These are phyloP conservation scores for Cheilosia vulpina DNA, from an alignment of 2,888 invertebrate genomes.

Conservation along the genomic window DNA sequence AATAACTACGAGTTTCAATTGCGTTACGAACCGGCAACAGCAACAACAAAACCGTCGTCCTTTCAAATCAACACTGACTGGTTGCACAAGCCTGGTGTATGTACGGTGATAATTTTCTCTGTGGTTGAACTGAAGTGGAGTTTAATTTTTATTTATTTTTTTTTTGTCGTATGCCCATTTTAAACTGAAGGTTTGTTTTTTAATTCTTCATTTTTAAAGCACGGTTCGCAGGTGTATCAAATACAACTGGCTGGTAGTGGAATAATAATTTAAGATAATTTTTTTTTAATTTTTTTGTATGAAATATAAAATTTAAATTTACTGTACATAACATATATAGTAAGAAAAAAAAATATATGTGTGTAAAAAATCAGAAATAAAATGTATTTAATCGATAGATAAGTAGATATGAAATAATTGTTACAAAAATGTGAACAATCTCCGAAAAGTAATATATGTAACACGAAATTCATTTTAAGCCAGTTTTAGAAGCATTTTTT, in stretches of 20 bases:
- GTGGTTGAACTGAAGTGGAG: conserved; percentile 16
- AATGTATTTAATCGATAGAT: conserved; percentile 34
- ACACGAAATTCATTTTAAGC: too few relatives aligned
- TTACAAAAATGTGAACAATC: conserved; percentile 9
- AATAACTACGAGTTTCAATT: conserved; percentile 48
- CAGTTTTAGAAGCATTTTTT: too few relatives aligned
- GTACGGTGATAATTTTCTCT: conserved; percentile 69
- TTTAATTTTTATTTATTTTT: conserved; percentile 28
- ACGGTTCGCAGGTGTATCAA: neutral
- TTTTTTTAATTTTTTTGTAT: conserved; percentile 22
- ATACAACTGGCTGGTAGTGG: conserved; percentile 15
- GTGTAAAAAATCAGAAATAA: conserved; percentile 4
- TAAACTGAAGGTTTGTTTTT: conserved; percentile 4
- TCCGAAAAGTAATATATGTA: too few relatives aligned
- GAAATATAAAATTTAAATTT: conserved; percentile 17
- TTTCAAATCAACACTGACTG: conserved; percentile 55
- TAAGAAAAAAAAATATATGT: neutral
- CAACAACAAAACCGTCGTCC: conserved; percentile 43
- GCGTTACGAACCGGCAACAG: conserved; percentile 42
- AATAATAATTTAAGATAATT: conserved; percentile 11
- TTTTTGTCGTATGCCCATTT: conserved; percentile 20
- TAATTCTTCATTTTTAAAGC: neutral
- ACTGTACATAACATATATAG: conserved; percentile 55
- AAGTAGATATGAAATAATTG: conserved; percentile 68
- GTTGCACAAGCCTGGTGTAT: conserved; percentile 53